These are phyloP conservation scores for Charaxes varanes DNA, from an alignment of 1,140 invertebrate genomes.

Conservation along the genomic window DNA sequence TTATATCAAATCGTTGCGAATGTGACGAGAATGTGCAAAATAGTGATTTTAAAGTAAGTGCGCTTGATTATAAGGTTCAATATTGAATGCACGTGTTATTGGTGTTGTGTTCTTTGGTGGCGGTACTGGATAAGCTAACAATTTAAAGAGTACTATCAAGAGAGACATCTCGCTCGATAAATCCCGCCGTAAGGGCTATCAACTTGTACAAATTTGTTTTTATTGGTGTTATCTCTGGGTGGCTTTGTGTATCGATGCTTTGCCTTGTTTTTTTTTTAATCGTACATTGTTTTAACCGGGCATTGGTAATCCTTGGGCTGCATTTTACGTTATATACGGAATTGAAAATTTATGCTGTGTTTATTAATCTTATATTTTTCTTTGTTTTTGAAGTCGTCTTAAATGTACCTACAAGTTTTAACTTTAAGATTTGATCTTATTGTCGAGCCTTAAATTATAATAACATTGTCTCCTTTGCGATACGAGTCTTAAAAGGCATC, in stretches of 20 bases:
- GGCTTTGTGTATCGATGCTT: conserved; percentile 50
- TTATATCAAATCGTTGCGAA: too few species aligned
- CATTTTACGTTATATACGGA: conserved; percentile 7
- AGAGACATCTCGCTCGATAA: conserved; percentile 63
- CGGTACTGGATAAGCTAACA: conserved; percentile 28
- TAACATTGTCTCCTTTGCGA: too few species aligned
- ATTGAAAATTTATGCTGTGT: neutral
- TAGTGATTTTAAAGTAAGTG: too few species aligned
- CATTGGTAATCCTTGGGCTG: conserved; percentile 24
- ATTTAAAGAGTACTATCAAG: conserved; percentile 55
- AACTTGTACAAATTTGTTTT: conserved; percentile 65
- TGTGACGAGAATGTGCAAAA: too few species aligned
- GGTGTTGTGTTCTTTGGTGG: conserved; percentile 12
- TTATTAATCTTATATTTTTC: neutral
- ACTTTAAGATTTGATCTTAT: too few species aligned
- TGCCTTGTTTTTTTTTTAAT: conserved; percentile 24
- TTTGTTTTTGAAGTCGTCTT: conserved; percentile 1
- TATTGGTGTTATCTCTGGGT: conserved; percentile 66
- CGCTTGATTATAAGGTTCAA: too few species aligned
- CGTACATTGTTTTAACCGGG: conserved; percentile 32
- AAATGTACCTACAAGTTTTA: too few species aligned
- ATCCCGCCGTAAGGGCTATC: conserved; percentile 54
- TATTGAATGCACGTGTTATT: conserved; percentile 3
- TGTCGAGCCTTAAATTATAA: too few species aligned
- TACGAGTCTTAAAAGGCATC: too few species aligned